Conservation (phyloP, 2,113 vertebrate species). For the Proterorhinus semilunaris region DNA sequence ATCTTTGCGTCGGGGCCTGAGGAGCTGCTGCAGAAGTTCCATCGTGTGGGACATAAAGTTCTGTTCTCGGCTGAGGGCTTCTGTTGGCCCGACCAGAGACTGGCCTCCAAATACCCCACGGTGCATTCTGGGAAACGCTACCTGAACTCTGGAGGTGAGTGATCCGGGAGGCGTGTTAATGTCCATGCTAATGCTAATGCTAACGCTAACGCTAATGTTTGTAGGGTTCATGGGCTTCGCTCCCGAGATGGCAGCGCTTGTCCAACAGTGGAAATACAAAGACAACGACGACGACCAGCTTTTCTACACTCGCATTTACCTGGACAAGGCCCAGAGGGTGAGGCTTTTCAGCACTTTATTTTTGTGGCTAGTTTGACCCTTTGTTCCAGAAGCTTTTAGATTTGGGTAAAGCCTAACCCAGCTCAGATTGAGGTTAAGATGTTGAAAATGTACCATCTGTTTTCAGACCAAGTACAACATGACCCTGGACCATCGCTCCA, state of each 20-base stretch:
- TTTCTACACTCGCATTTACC: slow-evolving; percentile 68
- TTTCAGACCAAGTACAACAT: slow-evolving; percentile 65
- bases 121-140: slow-evolving; percentile 70
- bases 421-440: no score
- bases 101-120: slow-evolving; percentile 60
- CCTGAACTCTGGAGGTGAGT: slow-evolving; percentile 68
- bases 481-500: slow-evolving; percentile 63
- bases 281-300: slow-evolving; percentile 70
- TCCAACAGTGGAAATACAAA: slow-evolving; percentile 67
- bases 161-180: not conserved
- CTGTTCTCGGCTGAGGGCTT: slow-evolving; percentile 63
- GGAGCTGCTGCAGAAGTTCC: slow-evolving; percentile 61
- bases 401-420: no score
- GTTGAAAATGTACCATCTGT: not conserved
- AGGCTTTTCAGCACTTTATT: not conserved
- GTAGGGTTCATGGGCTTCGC: slow-evolving; percentile 60
- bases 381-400: no score
- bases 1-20: slow-evolving; percentile 55
- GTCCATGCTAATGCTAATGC: no score
- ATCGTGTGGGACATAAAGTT: slow-evolving; percentile 44
- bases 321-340: slow-evolving; percentile 61
- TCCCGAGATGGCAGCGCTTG: slow-evolving; percentile 41
- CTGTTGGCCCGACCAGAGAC: slow-evolving; percentile 69
- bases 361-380: no score
- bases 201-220: not conserved